Base-by-base conservation (phyloP, 2,888 invertebrate genomes). In the Rhimphoctona megacephalus region DNA sequence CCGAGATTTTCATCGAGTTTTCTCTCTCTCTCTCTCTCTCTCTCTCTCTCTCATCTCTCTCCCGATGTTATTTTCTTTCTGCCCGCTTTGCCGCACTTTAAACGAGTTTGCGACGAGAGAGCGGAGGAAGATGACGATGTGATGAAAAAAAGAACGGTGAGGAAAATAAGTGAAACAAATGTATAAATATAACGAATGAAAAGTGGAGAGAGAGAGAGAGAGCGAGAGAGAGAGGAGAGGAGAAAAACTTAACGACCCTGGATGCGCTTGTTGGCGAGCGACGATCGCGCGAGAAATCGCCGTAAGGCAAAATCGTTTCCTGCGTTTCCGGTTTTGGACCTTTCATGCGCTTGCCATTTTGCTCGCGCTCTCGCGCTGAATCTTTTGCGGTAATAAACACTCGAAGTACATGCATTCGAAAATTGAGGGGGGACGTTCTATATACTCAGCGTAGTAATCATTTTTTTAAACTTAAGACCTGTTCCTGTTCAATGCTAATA, bases 301-400 rank as follows among this genome's bases (percentile, higher is more conserved):
- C 87, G 61, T 49, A 83, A 67, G 89, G 88, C 86, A 83, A 86
- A 79, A 83, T 87, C 86, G 85, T 83, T 89, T 89, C 89, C 89
- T 88, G 88, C 87, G 87, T 89, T 89, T 89, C 89, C 89, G 89
- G 89, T 89, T 89, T 82, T 80, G 73, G 77, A 85, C 85, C 81
- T 73, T 83, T 86, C 64, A 5, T 30, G 39, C 36, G 33, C 57
- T 61, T 25, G 46, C 70, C 22, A 22, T 46, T 73, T 78, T 67
- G 66, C 80, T 77, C 54, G 43, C 73, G 67, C 84, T 66, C 72
- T 57, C 78, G 61, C n/a, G 36, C 33, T 22, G 46, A 49, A 30
- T 57, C 54, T 54, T 77, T 46, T 67, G 22, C 46, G 30, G 14
- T 39, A 64, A 11, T 33, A 17, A 46, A 43, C 36, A 54, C 80